A percentile compares a stretch with the other conserved stretches of the same genome.
phyloP scores from a whole-genome alignment of 2,797 vertebrate species.

The Lepilemur septentrionalis region DNA sequence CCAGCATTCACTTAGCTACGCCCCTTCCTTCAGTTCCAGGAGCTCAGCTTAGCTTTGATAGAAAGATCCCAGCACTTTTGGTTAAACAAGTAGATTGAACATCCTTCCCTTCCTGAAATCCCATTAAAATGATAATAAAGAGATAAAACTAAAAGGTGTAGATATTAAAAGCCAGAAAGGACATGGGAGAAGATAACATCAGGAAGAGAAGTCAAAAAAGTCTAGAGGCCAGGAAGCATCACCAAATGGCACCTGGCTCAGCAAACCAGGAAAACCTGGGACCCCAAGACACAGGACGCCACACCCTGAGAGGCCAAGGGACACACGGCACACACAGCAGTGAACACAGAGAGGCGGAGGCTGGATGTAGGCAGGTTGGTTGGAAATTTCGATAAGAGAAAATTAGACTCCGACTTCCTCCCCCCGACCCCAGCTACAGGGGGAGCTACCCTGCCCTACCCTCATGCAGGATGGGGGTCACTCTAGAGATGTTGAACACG shows the following conservation, averaged over 20 bases:
- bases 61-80: not conserved
- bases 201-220: not conserved
- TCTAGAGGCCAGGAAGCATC: not conserved
- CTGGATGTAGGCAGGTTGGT: not conserved
- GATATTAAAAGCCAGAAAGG: not conserved
- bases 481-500: not conserved
- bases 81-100: not conserved
- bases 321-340: not conserved
- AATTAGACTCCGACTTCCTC: not conserved
- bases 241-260: not conserved
- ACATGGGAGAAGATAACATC: not conserved
- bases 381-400: not conserved
- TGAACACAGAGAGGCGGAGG: not conserved
- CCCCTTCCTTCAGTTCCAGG: not conserved
- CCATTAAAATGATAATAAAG: not conserved
- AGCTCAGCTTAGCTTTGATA: not conserved
- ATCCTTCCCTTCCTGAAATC: not conserved
- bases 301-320: not conserved
- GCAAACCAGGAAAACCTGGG: not conserved
- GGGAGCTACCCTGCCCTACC: too few relatives aligned
- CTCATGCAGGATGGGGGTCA: not conserved
- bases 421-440: not conserved
- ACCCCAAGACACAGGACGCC: fast-evolving
- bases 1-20: not conserved
- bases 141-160: not conserved